Conservation (phyloP, 2,113 vertebrate species). For the Oostethus manadensis region DNA sequence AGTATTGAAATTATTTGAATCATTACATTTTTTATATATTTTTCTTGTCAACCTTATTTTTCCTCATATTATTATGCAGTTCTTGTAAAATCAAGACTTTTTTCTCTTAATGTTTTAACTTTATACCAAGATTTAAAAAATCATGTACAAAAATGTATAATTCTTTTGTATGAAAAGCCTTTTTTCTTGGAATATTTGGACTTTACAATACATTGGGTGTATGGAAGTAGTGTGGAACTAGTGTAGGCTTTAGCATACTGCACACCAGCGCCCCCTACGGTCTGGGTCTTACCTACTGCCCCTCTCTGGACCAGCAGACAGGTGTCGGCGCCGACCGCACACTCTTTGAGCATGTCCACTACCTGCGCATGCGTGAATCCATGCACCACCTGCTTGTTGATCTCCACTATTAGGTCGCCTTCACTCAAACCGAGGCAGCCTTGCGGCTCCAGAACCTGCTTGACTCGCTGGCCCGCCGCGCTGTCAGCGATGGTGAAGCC, state of each 20-base stretch:
- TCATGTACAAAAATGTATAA: too few relatives aligned
- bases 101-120: too few relatives aligned
- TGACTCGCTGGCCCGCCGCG: slow-evolving; percentile 89
- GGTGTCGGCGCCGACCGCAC: slow-evolving; percentile 85
- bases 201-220: too few relatives aligned
- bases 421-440: slow-evolving; percentile 94
- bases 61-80: too few relatives aligned
- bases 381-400: slow-evolving; percentile 93
- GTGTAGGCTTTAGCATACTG: too few relatives aligned
- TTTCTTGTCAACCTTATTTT: too few relatives aligned
- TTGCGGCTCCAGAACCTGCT: slow-evolving; percentile 95
- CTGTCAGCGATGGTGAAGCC: slow-evolving; percentile 98
- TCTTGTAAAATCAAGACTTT: too few relatives aligned
- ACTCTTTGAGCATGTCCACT: slow-evolving; percentile 98
- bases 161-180: not conserved
- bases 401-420: slow-evolving; percentile 96
- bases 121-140: too few relatives aligned
- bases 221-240: not conserved
- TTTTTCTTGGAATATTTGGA: not conserved
- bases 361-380: slow-evolving; percentile 92
- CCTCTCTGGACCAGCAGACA: slow-evolving; percentile 92
- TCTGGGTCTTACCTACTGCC: slow-evolving; percentile 66
- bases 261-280: not conserved
- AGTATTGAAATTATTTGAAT: too few relatives aligned
- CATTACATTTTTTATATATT: too few relatives aligned